These are phyloP conservation scores for Noctua comes DNA, from an alignment of 2,888 invertebrate species.

Conservation along the genomic window DNA sequence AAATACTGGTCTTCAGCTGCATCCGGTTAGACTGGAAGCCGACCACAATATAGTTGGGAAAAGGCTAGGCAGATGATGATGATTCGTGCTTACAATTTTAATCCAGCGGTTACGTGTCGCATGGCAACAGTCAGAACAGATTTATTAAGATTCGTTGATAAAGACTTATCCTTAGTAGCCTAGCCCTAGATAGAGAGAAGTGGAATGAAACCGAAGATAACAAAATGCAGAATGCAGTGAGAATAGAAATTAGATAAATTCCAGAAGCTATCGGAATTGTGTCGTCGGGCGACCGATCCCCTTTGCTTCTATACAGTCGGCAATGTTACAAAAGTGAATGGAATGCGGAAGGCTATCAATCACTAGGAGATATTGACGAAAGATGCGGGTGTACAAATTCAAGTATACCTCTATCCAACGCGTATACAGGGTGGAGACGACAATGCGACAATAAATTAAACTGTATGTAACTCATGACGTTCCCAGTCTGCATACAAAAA, in stretches of 20 bases:
- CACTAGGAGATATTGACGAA: slow-evolving; percentile 35
- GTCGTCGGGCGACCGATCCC: neutral
- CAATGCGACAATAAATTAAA: too few species aligned
- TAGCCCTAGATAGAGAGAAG: neutral
- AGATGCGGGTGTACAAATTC: slow-evolving; percentile 28
- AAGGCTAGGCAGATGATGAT: too few species aligned
- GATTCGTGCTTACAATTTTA: neutral
- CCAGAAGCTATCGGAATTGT: neutral
- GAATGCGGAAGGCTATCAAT: slow-evolving; percentile 45
- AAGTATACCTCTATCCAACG: neutral
- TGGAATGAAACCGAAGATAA: neutral
- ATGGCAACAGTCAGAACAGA: neutral
- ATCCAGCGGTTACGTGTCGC: neutral
- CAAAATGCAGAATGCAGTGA: neutral
- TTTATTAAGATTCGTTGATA: neutral
- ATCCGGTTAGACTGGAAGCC: too few species aligned
- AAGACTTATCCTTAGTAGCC: neutral
- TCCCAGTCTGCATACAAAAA: too few species aligned
- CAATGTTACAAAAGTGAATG: slow-evolving; percentile 14
- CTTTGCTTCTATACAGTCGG: slow-evolving; percentile 1
- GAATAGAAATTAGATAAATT: neutral
- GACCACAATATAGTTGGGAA: too few species aligned
- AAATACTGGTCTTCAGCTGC: too few species aligned
- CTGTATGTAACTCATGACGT: too few species aligned
- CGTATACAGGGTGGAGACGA: too few species aligned